Evolutionary conservation across 2,888 invertebrate species (phyloP).

Genomic region (Hedya salicella): DNA sequence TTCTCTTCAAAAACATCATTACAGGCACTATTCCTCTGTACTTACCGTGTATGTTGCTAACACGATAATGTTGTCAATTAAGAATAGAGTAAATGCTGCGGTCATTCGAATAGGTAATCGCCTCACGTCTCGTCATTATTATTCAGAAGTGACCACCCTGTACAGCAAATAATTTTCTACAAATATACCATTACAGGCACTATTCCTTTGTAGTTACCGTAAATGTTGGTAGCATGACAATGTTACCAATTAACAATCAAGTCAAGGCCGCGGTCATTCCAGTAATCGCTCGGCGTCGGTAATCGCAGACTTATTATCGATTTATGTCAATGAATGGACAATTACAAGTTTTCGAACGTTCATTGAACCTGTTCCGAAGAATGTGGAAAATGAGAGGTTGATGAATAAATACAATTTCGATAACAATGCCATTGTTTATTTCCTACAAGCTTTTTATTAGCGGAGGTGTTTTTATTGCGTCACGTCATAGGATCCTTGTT

Average conservation of each 20-base stretch:
- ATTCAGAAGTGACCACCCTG: neutral
- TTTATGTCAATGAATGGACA: slow-evolving; percentile 40
- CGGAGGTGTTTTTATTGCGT: too few species aligned
- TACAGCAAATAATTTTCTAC: neutral
- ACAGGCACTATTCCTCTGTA: too few species aligned
- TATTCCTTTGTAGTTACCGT: neutral
- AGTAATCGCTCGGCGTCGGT: slow-evolving; percentile 24
- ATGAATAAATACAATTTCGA: neutral
- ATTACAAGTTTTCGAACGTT: slow-evolving; percentile 26
- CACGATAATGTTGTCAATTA: too few species aligned
- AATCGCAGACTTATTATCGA: slow-evolving; percentile 31
- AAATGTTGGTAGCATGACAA: slow-evolving; percentile 27
- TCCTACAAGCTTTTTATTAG: too few species aligned
- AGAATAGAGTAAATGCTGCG: too few species aligned
- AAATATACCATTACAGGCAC: slow-evolving; percentile 21
- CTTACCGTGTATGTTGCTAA: too few species aligned
- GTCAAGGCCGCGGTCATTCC: slow-evolving; percentile 48
- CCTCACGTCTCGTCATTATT: too few species aligned
- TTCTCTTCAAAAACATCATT: too few species aligned
- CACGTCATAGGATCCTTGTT: too few species aligned
- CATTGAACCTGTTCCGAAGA: slow-evolving; percentile 22
- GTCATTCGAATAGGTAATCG: too few species aligned
- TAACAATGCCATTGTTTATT: too few species aligned
- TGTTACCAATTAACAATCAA: slow-evolving; percentile 52
- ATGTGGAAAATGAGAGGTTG: slow-evolving; percentile 26